phyloP scores from a whole-genome alignment of 2,888 invertebrate species.

The Strigamia maritima region DNA sequence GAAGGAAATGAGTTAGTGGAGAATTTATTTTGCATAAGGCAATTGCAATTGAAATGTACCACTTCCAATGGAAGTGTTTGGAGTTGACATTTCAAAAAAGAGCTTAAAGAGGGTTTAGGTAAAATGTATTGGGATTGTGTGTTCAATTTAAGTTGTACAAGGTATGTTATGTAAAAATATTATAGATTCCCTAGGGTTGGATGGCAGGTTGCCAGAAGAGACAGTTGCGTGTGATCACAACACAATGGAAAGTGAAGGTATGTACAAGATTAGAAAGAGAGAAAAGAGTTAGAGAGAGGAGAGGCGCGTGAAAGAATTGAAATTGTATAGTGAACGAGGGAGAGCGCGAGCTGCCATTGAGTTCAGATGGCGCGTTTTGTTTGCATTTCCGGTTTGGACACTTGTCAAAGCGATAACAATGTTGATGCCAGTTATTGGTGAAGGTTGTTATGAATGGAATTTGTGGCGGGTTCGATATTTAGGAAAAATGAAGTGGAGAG shows the following conservation, averaged over 20 bases:
- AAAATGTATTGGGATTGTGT: conserved; percentile 18
- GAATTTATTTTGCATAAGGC: neutral
- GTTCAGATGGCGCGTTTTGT: conserved; percentile 34
- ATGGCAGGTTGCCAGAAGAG: conserved; percentile 26
- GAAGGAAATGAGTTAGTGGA: neutral
- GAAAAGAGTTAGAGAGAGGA: conserved; percentile 2
- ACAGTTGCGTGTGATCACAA: conserved; percentile 28
- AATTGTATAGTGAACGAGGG: conserved; percentile 19
- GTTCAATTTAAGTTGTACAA: conserved; percentile 31
- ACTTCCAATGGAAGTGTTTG: neutral
- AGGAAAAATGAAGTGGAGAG: neutral
- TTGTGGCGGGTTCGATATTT: conserved; percentile 7
- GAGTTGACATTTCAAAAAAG: neutral
- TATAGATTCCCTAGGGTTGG: neutral
- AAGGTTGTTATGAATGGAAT: conserved; percentile 28
- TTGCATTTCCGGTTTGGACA: conserved; percentile 34
- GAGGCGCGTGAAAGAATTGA: conserved; percentile 23
- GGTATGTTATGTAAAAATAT: conserved; percentile 32
- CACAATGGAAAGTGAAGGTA: conserved; percentile 26
- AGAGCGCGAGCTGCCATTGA: conserved; percentile 17
- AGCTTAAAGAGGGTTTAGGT: conserved; percentile 23
- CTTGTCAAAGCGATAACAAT: conserved; percentile 30
- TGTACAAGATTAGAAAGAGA: conserved; percentile 34
- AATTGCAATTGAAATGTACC: neutral
- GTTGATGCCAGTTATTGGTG: conserved; percentile 27